phyloP scores from a whole-genome alignment of 1,140 invertebrate genomes.

The Drosophila cardini region DNA sequence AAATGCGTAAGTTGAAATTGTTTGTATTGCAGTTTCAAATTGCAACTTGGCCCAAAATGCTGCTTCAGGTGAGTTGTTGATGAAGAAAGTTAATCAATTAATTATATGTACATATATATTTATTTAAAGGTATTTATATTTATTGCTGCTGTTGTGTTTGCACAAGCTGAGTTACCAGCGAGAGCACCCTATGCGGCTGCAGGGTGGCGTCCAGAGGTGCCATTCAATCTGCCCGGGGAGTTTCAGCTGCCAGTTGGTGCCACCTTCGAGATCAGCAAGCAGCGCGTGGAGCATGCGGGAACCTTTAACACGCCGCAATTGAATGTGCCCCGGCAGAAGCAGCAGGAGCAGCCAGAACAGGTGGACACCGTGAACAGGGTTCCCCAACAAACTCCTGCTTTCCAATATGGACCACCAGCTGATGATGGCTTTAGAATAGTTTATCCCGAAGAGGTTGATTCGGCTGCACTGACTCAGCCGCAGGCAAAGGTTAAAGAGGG shows the following conservation, averaged over 20 bases:
- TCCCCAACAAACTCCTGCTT: slow-evolving; percentile 28
- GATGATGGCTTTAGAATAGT: slow-evolving; percentile 59
- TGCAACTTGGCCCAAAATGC: slow-evolving; percentile 55
- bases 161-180: slow-evolving; percentile 6
- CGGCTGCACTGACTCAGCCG: neutral
- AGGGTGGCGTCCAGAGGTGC: slow-evolving; percentile 72
- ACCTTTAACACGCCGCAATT: slow-evolving; percentile 24
- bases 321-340: slow-evolving; percentile 20
- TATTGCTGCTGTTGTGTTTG: neutral
- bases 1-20: slow-evolving; percentile 41
- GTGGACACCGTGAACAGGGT: neutral
- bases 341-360: neutral
- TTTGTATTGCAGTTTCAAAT: slow-evolving; percentile 55
- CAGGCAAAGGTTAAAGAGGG: slow-evolving; percentile 47
- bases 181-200: slow-evolving; percentile 65
- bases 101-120: neutral
- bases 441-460: slow-evolving; percentile 63
- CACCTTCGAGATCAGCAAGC: slow-evolving; percentile 64
- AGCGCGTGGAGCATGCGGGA: slow-evolving; percentile 60
- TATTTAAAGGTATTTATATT: slow-evolving; percentile 29
- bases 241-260: slow-evolving; percentile 20
- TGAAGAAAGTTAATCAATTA: neutral
- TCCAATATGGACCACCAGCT: slow-evolving; percentile 57
- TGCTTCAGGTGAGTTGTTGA: slow-evolving; percentile 51
- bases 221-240: slow-evolving; percentile 66